Conservation (phyloP, 1,140 invertebrate genomes). For the Pantala flavescens region DNA sequence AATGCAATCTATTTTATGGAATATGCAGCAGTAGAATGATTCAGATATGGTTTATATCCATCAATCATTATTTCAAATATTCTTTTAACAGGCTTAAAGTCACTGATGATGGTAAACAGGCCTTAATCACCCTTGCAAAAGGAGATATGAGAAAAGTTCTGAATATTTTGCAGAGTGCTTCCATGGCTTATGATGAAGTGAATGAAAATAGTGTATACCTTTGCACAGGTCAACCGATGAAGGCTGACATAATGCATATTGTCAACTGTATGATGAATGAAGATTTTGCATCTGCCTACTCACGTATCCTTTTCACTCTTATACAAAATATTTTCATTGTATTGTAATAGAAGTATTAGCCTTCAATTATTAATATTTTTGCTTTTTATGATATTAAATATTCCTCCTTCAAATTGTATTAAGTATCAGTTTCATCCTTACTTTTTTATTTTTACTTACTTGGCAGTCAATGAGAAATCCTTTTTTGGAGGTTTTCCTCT, state of each 20-base stretch:
- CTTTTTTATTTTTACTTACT: too few relatives aligned
- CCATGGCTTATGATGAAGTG: conserved; percentile 73
- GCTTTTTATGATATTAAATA: too few relatives aligned
- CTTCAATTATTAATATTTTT: conserved; percentile 15
- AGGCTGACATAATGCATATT: conserved; percentile 81
- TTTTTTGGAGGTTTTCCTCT: too few relatives aligned
- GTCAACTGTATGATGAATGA: conserved; percentile 84
- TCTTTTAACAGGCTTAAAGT: conserved; percentile 58
- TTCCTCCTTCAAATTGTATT: too few relatives aligned
- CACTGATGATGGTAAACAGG: conserved; percentile 83
- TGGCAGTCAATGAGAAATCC: too few relatives aligned
- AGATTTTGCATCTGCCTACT: conserved; percentile 64
- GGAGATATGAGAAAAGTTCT: conserved; percentile 98
- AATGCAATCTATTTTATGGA: not conserved
- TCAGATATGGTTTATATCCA: not conserved
- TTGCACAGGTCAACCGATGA: conserved; percentile 91
- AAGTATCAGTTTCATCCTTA: conserved; percentile 24
- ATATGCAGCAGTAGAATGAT: not conserved
- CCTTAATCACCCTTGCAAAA: conserved; percentile 75
- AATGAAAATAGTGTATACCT: conserved; percentile 89
- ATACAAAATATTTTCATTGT: conserved; percentile 17
- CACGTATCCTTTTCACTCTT: conserved; percentile 60
- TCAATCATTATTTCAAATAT: conserved; percentile 15
- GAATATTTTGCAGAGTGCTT: conserved; percentile 91
- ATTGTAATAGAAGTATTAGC: conserved; percentile 14